phyloP scores from a whole-genome alignment of 2,888 invertebrate genomes.

The Pollenia amentaria region DNA sequence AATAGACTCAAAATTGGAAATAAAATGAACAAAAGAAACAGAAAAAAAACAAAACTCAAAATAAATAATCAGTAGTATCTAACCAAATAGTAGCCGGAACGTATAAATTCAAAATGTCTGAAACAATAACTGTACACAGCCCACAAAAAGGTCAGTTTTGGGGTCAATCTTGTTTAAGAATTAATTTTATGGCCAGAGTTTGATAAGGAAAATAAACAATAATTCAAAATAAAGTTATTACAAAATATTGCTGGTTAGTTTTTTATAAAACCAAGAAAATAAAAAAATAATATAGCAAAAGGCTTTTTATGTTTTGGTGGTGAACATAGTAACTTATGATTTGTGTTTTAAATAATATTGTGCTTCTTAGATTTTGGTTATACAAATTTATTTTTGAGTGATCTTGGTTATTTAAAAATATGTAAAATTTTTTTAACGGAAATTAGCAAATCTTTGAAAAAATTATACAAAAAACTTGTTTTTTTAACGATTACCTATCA shows the following conservation, averaged over 20 bases:
- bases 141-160: conserved; percentile 63
- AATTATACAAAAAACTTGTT: background rate
- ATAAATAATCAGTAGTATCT: conserved; percentile 30
- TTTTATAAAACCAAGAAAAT: conserved; percentile 17
- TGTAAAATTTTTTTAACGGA: conserved; percentile 3
- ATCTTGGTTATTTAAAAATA: background rate
- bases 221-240: conserved; percentile 55
- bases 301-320: conserved; percentile 43
- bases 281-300: conserved; percentile 19
- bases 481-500: background rate
- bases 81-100: conserved; percentile 16
- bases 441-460: conserved; percentile 7
- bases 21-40: background rate
- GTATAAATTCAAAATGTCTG: background rate
- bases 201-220: conserved; percentile 45
- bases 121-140: conserved; percentile 27
- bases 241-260: conserved; percentile 43
- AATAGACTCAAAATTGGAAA: background rate
- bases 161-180: conserved; percentile 70
- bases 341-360: background rate
- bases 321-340: background rate
- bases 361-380: background rate
- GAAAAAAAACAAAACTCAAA: background rate
- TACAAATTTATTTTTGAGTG: conserved; percentile 4
- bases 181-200: conserved; percentile 50